phyloP scores from a whole-genome alignment of 1,140 invertebrate genomes.

The Littorina saxatilis region DNA sequence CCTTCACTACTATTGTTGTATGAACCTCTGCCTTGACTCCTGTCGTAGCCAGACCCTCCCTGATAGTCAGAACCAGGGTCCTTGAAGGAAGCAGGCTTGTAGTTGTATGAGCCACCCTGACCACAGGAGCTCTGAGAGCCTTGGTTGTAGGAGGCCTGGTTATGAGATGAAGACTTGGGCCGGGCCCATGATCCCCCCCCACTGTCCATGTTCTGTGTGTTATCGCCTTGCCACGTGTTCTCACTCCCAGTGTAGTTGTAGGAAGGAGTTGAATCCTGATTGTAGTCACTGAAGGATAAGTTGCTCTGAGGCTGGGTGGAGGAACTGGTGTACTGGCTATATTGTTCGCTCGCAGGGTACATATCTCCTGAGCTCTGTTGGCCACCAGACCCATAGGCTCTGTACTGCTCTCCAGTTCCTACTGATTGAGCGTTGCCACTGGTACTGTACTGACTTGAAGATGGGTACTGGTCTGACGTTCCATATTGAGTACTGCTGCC shows the following conservation, averaged over 20 bases:
- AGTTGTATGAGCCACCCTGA: not conserved
- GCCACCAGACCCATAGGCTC: not conserved
- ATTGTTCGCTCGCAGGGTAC: not conserved
- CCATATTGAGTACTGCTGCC: not conserved
- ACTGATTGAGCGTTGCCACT: no score
- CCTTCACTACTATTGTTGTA: not conserved
- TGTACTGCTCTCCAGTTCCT: conserved; percentile 2
- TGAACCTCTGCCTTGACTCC: not conserved
- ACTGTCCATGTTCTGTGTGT: not conserved
- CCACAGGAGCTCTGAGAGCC: not conserved
- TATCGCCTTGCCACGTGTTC: not conserved
- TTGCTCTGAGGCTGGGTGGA: not conserved
- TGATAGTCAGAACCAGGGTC: not conserved
- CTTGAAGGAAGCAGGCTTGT: not conserved
- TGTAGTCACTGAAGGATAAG: not conserved
- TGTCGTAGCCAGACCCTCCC: not conserved
- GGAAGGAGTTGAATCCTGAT: not conserved
- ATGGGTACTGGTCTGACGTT: conserved; percentile 2
- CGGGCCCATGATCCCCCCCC: not conserved
- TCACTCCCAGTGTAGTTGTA: not conserved
- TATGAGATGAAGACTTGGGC: not conserved
- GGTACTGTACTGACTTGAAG: not conserved
- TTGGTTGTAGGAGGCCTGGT: not conserved
- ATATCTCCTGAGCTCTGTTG: conserved; percentile 1
- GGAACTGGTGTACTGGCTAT: conserved; percentile 24